phyloP scores from a whole-genome alignment of 2,113 vertebrate genomes.

The Leucopternis melanops region DNA sequence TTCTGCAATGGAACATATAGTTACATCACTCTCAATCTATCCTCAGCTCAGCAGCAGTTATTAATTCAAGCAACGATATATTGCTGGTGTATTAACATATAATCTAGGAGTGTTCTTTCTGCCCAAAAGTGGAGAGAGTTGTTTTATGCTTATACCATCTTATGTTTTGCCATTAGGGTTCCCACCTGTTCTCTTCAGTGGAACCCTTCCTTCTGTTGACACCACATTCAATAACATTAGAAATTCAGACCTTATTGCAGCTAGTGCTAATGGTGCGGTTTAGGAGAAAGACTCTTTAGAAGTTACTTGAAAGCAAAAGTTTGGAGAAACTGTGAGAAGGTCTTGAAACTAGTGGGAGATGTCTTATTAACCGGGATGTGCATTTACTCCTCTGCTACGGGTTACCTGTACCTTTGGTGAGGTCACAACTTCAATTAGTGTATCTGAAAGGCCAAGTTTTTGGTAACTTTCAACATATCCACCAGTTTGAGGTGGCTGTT shows the following conservation, averaged over 20 bases:
- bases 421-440: background rate
- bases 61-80: background rate
- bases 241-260: background rate
- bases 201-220: background rate
- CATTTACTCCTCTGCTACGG: accelerated
- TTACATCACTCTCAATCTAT: background rate
- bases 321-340: background rate
- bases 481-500: background rate
- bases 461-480: background rate
- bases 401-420: background rate
- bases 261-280: background rate
- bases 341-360: background rate
- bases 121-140: background rate
- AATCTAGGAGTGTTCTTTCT: background rate
- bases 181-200: background rate
- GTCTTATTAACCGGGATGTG: background rate
- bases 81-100: background rate
- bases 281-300: background rate
- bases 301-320: background rate
- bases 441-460: background rate
- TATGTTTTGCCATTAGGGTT: background rate
- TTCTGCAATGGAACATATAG: constrained; percentile 34
- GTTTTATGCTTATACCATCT: background rate
- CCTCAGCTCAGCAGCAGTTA: background rate
- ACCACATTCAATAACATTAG: background rate